Percentiles rank a stretch among this genome's conserved stretches.
Evolutionary conservation across 2,797 vertebrate species (phyloP).

Genomic region (Aphelocoma californica): DNA sequence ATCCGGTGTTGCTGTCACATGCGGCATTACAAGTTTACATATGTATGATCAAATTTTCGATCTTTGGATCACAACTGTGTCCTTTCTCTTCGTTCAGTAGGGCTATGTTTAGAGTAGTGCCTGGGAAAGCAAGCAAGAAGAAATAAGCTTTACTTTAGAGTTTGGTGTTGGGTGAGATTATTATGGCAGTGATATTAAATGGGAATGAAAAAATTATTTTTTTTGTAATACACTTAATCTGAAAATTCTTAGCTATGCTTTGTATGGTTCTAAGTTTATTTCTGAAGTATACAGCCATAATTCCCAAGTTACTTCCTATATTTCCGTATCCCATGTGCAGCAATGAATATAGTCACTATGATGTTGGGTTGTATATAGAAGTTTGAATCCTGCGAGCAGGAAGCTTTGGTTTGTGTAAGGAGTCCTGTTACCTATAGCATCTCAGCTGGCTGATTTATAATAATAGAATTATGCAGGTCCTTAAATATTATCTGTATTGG

Average conservation of each 20-base stretch:
- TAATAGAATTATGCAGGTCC: background rate
- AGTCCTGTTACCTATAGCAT: background rate
- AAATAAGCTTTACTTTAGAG: background rate
- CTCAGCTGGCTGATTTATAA: background rate
- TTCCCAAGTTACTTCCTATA: background rate
- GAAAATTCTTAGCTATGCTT: background rate
- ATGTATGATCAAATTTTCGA: conserved; percentile 30
- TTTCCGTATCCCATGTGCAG: rapidly evolving
- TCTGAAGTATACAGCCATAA: background rate
- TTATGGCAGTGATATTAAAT: background rate
- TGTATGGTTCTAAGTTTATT: background rate
- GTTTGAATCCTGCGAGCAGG: background rate
- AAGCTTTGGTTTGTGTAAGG: background rate
- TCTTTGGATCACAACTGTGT: background rate
- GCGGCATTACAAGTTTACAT: conserved; percentile 23
- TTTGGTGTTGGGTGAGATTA: background rate
- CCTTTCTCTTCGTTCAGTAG: background rate
- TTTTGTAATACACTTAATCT: background rate
- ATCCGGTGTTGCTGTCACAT: background rate
- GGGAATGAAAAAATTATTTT: background rate
- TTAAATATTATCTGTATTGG: background rate
- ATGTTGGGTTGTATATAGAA: background rate
- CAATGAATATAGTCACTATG: background rate
- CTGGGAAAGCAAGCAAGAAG: background rate
- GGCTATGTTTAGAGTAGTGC: background rate